Evolutionary conservation across 1,140 invertebrate species (phyloP).

Genomic region (Drosophila miranda): DNA sequence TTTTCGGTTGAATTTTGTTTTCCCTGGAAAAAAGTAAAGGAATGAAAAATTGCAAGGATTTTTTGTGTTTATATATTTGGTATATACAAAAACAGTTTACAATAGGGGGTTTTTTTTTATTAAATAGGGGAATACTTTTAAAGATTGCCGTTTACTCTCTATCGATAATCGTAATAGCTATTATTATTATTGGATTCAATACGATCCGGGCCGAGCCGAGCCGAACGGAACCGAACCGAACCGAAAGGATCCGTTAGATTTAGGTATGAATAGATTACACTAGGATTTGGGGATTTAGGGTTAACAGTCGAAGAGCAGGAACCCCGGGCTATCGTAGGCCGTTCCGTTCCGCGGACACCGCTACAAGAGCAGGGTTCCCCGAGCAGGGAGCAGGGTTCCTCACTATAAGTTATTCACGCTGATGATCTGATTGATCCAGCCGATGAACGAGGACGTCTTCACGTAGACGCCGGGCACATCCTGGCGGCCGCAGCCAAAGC

Average conservation of each 20-base stretch:
- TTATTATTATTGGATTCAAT: slow-evolving; percentile 23
- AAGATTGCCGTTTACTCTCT: slow-evolving; percentile 58
- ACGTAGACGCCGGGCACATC: slow-evolving; percentile 97
- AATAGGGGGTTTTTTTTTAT: slow-evolving; percentile 53
- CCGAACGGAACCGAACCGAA: slow-evolving; percentile 3
- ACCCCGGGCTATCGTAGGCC: slow-evolving; percentile 27
- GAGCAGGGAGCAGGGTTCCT: slow-evolving; percentile 5
- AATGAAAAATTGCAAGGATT: slow-evolving; percentile 32
- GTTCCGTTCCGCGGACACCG: slow-evolving; percentile 15
- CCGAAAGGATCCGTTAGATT: slow-evolving; percentile 40
- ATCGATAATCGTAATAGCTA: slow-evolving; percentile 52
- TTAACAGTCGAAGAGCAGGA: slow-evolving; percentile 63
- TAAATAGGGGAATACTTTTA: slow-evolving; percentile 68
- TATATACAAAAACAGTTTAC: slow-evolving; percentile 78
- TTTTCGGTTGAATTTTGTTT: slow-evolving; percentile 1
- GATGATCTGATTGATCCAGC: slow-evolving; percentile 98
- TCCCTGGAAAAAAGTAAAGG: not conserved
- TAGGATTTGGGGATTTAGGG: slow-evolving; percentile 60
- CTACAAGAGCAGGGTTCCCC: slow-evolving; percentile 67
- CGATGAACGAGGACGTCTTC: slow-evolving; percentile 96
- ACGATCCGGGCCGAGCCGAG: slow-evolving; percentile 6
- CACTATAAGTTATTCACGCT: slow-evolving; percentile 94
- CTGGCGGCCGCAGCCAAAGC: slow-evolving; percentile 93
- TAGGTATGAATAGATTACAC: slow-evolving; percentile 75
- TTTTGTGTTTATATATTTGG: slow-evolving; percentile 55